Conservation (phyloP, 2,888 invertebrate genomes). For the Dexiosoma caninum region DNA sequence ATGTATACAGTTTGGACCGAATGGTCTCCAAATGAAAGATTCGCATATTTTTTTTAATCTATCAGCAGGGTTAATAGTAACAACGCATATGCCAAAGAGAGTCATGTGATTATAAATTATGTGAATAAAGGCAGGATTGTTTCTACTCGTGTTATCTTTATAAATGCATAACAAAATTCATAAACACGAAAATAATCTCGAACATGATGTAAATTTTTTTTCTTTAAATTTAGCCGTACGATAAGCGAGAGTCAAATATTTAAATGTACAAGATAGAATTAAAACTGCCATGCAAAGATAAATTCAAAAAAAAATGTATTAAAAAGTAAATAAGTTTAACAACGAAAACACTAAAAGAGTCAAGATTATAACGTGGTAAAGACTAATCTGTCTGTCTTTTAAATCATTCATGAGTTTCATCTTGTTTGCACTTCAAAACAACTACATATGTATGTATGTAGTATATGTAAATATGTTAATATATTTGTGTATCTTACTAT, state of each 20-base stretch:
- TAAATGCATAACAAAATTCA: constrained; percentile 35
- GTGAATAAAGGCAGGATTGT: too few relatives aligned
- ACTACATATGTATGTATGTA: not conserved
- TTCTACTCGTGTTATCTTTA: not conserved
- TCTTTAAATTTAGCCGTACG: constrained; percentile 35
- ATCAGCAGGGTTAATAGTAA: too few relatives aligned
- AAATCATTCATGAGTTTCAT: not conserved
- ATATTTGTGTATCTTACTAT: too few relatives aligned
- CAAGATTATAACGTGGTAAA: constrained; percentile 34
- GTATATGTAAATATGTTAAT: not conserved
- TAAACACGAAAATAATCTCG: constrained; percentile 30
- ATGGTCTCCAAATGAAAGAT: too few relatives aligned
- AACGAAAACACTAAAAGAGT: constrained; percentile 36
- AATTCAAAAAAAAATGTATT: not conserved
- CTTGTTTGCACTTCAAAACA: not conserved
- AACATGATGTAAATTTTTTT: constrained; percentile 43
- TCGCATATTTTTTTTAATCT: too few relatives aligned
- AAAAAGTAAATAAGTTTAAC: constrained; percentile 8
- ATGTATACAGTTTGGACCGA: too few relatives aligned
- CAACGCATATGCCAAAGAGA: too few relatives aligned
- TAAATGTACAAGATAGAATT: not conserved
- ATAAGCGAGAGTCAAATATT: not conserved
- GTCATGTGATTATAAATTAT: too few relatives aligned
- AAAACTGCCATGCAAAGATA: not conserved
- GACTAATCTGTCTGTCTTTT: constrained; percentile 13